These are phyloP conservation scores for Caenorhabditis elegans DNA, from an alignment of 1,140 invertebrate species.

Conservation along the genomic window WBcel235 BX284602.5:10139501-10140000, in stretches of 20 bases:
- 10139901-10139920: too few relatives aligned
- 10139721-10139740: too few relatives aligned
- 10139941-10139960: too few relatives aligned
- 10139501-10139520: too few relatives aligned
- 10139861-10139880: background rate
- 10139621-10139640: background rate
- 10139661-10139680: too few relatives aligned
- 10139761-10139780: background rate
- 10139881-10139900: background rate
- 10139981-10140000: conserved; percentile 34
- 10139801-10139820: conserved; percentile 24
- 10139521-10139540: too few relatives aligned
- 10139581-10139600: conserved; percentile 7
- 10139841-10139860: conserved; percentile 15
- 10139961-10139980: background rate
- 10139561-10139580: background rate
- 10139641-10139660: background rate
- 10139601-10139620: background rate
- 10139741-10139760: too few relatives aligned
- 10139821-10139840: conserved; percentile 25
- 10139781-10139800: background rate
- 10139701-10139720: too few relatives aligned
- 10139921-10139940: too few relatives aligned
- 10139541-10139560: too few relatives aligned
- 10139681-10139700: too few relatives aligned